Evolutionary conservation across 1,140 invertebrate species (phyloP).

Genomic region (Drosophila albomicans): DNA sequence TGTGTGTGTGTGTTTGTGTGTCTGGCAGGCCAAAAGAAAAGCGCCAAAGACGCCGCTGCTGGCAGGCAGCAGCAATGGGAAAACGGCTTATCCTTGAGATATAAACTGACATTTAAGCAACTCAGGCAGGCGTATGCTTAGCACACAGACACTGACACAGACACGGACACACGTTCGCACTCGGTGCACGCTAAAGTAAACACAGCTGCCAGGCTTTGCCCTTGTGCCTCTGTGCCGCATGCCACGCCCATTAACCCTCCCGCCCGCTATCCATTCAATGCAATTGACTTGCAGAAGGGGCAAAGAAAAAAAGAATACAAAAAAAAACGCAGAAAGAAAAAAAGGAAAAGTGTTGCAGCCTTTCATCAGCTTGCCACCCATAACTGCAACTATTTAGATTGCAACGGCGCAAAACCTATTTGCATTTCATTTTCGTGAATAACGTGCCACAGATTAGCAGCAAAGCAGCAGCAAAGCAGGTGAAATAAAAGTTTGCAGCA

Average conservation of each 20-base stretch:
- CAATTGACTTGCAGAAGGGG: conserved; percentile 64
- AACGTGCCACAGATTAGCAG: conserved; percentile 72
- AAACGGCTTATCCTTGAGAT: conserved; percentile 82
- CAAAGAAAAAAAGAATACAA: background rate
- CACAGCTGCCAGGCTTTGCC: conserved; percentile 55
- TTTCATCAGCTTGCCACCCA: conserved; percentile 4
- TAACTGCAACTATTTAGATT: conserved; percentile 31
- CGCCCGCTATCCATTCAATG: conserved; percentile 64
- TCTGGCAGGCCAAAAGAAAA: conserved; percentile 40
- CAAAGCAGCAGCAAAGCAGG: conserved; percentile 43
- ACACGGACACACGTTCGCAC: background rate
- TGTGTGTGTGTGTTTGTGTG: conserved; percentile 11
- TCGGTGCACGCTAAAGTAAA: conserved; percentile 55
- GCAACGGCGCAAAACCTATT: conserved; percentile 34
- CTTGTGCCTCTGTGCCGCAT: conserved; percentile 43
- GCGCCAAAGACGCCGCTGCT: conserved; percentile 46
- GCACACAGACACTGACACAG: conserved; percentile 35
- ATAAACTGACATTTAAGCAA: conserved; percentile 83
- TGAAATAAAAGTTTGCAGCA: conserved; percentile 64
- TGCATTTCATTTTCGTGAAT: conserved; percentile 67
- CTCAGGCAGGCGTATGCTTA: conserved; percentile 79
- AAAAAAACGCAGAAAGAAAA: background rate
- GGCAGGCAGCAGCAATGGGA: conserved; percentile 60
- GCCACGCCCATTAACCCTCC: background rate
- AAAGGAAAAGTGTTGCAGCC: conserved; percentile 16